Evolutionary conservation across 2,888 invertebrate species (phyloP), one percentile per base, ranked within the genome.

Genomic region (Loripinus fragilis): DNA sequence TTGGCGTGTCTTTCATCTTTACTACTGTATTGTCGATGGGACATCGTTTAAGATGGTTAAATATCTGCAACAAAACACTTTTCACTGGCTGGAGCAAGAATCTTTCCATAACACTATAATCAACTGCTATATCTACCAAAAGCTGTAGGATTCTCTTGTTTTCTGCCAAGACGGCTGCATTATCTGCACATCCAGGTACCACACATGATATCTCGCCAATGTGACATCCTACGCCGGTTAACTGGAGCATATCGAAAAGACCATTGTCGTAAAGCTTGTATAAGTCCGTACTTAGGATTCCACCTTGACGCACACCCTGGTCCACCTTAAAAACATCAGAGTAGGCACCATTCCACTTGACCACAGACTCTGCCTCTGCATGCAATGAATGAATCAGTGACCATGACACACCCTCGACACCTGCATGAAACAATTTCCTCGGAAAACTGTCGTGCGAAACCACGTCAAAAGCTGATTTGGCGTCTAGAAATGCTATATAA

Each of bases 381-480:
- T 69, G 69, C 5, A 69, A 12, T 55, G 55, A 55, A n/a, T 55
- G 25, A 10, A 75, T 66, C 5, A 73, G 28, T 0, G 23, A 35
- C 73, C 73, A 73, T 3, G 45, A 3, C 20, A 35, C 35, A 30
- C 73, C 73, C 10, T 69, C 25, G 0, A 33, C 55, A 15, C 55
- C 28, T 55, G 28, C n/a, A n/a, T 55, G 55, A 55, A 55, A 55
- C n/a, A 55, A 28, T 35, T 69, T 75, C 35, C 75, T 25, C 23
- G 70, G 17, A 2, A 75, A 69, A 35, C 70, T 75, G 17, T 69
- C 12, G 33, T 69, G 64, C 17, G n/a, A 52, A 8, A 75, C 60
- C 25, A 75, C 69, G 28, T 75, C 75, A 50, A 74, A 70, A 25
- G 75, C 75, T 38, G 70, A 60, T 41, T 76, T 76, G 3, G 75